Evolutionary conservation across 2,113 vertebrate species (phyloP).

Genomic region (Delphinus delphis): DNA sequence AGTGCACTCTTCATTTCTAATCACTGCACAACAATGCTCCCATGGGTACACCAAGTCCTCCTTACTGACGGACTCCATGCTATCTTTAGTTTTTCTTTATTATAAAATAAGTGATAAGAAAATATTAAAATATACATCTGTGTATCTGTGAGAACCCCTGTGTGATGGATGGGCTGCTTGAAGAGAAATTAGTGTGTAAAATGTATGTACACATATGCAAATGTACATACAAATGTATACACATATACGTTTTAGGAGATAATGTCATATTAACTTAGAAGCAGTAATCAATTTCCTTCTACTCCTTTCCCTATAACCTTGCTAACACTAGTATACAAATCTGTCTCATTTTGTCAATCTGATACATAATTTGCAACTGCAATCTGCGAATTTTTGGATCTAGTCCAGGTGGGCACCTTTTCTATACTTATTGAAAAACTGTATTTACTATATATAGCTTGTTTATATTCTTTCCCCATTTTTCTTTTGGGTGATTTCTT

Average conservation of each 20-base stretch:
- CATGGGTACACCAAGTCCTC: not conserved
- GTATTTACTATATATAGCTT: not conserved
- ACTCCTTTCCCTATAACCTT: not conserved
- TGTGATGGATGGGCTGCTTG: not conserved
- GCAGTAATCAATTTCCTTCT: not conserved
- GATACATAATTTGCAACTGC: not conserved
- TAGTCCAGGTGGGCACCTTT: not conserved
- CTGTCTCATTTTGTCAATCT: not conserved
- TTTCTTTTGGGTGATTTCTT: not conserved
- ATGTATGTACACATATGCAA: not conserved
- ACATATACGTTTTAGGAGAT: not conserved
- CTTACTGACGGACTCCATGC: not conserved
- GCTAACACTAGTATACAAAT: not conserved
- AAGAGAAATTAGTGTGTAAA: not conserved
- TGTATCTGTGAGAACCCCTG: not conserved
- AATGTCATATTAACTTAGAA: not conserved
- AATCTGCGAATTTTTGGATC: not conserved
- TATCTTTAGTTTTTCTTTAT: constrained; percentile 11
- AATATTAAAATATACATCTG: not conserved
- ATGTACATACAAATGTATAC: not conserved
- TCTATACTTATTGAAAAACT: not conserved
- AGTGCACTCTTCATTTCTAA: not conserved
- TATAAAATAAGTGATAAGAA: not conserved
- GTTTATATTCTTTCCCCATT: not conserved
- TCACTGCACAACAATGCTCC: not conserved